Conservation (phyloP, 2,888 invertebrate species). For the Unio delphinus region DNA sequence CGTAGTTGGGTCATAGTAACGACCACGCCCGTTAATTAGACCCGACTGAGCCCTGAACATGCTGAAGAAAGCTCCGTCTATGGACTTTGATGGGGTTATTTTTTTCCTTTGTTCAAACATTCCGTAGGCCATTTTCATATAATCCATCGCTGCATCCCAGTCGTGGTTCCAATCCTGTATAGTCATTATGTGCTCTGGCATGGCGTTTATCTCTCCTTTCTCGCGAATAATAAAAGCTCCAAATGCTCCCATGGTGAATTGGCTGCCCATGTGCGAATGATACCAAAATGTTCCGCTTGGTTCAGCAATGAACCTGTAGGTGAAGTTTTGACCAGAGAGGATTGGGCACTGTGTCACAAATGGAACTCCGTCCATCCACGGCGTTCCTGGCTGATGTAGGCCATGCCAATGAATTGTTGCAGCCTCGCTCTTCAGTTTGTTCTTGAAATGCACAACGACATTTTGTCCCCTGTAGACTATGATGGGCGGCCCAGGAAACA, state of each 20-base stretch:
- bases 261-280: slow-evolving; percentile 50
- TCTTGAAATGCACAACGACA: slow-evolving; percentile 51
- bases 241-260: slow-evolving; percentile 56
- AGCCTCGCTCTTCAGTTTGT: slow-evolving; percentile 43
- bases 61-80: slow-evolving; percentile 9
- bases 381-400: slow-evolving; percentile 50
- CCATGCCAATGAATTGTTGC: slow-evolving; percentile 66
- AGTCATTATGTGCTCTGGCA: slow-evolving; percentile 25
- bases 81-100: slow-evolving; percentile 1
- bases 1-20: slow-evolving; percentile 12
- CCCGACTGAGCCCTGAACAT: slow-evolving; percentile 16
- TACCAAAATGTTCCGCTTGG: slow-evolving; percentile 56
- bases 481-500: slow-evolving; percentile 54
- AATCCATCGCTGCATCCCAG: slow-evolving; percentile 22
- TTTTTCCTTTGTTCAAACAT: slow-evolving; percentile 20
- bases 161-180: slow-evolving; percentile 46
- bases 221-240: slow-evolving; percentile 59
- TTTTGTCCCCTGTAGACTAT: slow-evolving; percentile 59
- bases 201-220: slow-evolving; percentile 3
- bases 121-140: slow-evolving; percentile 18
- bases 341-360: slow-evolving; percentile 65
- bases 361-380: slow-evolving; percentile 61
- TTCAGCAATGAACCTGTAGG: slow-evolving; percentile 52
- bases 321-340: slow-evolving; percentile 53
- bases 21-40: slow-evolving; percentile 37